Evolutionary conservation across 2,888 invertebrate genomes (phyloP), one percentile per base, ranked within the genome.

Genomic region (Myopa tessellatipennis): DNA sequence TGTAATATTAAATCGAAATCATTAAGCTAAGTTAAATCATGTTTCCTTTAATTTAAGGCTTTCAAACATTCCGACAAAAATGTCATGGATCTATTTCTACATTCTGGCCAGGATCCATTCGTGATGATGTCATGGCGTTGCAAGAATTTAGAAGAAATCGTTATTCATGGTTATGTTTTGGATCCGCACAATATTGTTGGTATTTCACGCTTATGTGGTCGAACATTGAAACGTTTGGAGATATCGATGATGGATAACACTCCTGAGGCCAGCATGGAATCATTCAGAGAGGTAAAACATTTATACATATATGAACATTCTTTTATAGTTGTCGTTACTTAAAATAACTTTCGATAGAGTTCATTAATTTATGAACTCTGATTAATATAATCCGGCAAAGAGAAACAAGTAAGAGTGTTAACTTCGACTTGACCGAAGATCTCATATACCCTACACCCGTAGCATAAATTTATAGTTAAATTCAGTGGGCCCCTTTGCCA

Each of bases 101-200:
- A 83, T 70, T 83, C 85, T 63, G 85, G 85, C 69, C 89, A 88
- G 81, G 89, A 92, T 85, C 91, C 92, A 0, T 90, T 92, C 82
- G 91, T 92, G 36, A 92, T 92, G 91, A 86, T 92, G 85, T 91
- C 92, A 16, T 92, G 92, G 92, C 90, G 90, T 76, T 92, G 92
- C 84, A 88, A 89, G 73, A 89, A 90, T 73, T 88, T 92, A 6
- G 87, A 90, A 79, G 90, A 91, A 82, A 89, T 92, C 77, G 90
- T 91, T 65, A 87, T 92, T 12, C 90, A 91, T 81, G 92, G 89
- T 52, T 88, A 89, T 79, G 84, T 87, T 34, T 82, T 89, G 83
- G 89, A 89, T 85, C 87, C 88, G 70, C 87, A 89, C 79, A 89
- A 89, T 81, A 83, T 89, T 78, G 85, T 89, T 55, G 89, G 89